phyloP scores from a whole-genome alignment of 2,888 invertebrate genomes.

The Celastrina argiolus region DNA sequence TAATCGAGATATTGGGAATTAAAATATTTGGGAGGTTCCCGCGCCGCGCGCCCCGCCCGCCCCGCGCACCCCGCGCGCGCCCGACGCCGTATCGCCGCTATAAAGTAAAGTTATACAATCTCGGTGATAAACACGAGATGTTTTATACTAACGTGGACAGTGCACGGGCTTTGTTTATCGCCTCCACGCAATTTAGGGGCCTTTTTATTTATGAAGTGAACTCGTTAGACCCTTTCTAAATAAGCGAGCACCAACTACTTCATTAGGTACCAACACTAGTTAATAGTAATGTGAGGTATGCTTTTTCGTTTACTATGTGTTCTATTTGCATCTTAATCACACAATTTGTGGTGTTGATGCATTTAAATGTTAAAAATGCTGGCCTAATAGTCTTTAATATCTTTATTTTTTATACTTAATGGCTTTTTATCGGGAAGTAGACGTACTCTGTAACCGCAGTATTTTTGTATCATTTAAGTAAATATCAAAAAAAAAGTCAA shows the following conservation, averaged over 20 bases:
- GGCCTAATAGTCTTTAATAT: too few relatives aligned
- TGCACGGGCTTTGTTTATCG: not conserved
- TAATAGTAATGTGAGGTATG: not conserved
- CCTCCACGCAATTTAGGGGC: not conserved
- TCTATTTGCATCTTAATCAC: too few relatives aligned
- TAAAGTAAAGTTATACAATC: constrained; percentile 2
- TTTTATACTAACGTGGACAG: not conserved
- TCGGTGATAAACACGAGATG: constrained; percentile 2
- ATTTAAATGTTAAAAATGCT: too few relatives aligned
- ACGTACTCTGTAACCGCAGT: too few relatives aligned
- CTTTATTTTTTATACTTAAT: too few relatives aligned
- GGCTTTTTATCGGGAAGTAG: too few relatives aligned
- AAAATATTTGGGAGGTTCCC: not conserved
- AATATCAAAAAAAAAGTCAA: too few relatives aligned
- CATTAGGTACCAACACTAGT: not conserved
- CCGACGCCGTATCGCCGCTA: not conserved
- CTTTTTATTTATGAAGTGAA: not conserved
- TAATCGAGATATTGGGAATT: not conserved
- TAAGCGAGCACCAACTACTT: not conserved
- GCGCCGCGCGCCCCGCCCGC: not conserved
- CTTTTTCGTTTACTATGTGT: too few relatives aligned
- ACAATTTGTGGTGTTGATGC: too few relatives aligned
- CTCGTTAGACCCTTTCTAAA: not conserved
- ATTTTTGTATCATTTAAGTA: too few relatives aligned
- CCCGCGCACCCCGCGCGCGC: too few relatives aligned